These are phyloP conservation scores for Palaemon carinicauda DNA, from an alignment of 1,140 invertebrate species.

Conservation along the genomic window DNA sequence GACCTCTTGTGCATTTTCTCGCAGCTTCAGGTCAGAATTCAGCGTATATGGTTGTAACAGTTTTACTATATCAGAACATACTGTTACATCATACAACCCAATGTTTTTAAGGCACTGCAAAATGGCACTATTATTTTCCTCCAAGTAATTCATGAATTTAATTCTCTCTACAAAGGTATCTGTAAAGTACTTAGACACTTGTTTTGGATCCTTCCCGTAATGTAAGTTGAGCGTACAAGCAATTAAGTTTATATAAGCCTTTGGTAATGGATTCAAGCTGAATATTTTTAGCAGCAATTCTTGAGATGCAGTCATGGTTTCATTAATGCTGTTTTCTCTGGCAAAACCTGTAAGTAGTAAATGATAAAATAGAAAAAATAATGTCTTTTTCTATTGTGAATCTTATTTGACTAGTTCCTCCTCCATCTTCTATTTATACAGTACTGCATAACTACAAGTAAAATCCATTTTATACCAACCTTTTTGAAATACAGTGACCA, in stretches of 20 bases:
- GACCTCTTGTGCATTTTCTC: constrained; percentile 13
- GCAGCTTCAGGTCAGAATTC: background rate
- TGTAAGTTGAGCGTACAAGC: constrained; percentile 33
- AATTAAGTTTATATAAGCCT: constrained; percentile 12
- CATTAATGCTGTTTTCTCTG: constrained; percentile 2
- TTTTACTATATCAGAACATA: constrained; percentile 18
- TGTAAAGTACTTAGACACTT: constrained; percentile 47
- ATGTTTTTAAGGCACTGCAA: constrained; percentile 51
- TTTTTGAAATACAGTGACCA: constrained; percentile 1
- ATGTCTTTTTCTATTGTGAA: background rate
- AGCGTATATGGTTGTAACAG: background rate
- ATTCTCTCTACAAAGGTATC: constrained; percentile 31
- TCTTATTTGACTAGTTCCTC: background rate
- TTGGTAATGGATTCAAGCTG: background rate
- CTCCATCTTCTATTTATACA: too few relatives aligned
- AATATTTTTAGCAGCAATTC: constrained; percentile 39
- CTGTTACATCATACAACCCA: constrained; percentile 30
- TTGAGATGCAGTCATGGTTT: constrained; percentile 9
- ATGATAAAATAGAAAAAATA: too few relatives aligned
- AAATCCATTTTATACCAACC: background rate
- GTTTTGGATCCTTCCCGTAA: constrained; percentile 23
- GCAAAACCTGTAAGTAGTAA: constrained; percentile 40
- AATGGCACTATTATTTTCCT: constrained; percentile 11
- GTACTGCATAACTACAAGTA: too few relatives aligned
- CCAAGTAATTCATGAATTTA: background rate